Evolutionary conservation across 2,113 vertebrate species (phyloP).

Genomic region (Lepisosteus oculatus): DNA sequence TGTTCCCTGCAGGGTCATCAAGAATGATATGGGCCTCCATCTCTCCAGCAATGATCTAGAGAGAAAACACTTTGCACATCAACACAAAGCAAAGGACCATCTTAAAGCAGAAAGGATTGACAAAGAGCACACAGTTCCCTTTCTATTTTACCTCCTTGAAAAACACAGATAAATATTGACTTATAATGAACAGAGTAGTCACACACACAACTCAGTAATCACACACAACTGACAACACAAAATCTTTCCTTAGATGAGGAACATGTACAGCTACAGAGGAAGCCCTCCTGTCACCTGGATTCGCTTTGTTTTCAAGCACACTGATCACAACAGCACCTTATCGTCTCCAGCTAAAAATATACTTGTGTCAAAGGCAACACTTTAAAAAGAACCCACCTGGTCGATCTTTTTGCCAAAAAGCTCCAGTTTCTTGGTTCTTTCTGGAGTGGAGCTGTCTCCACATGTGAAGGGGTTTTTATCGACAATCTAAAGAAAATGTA

Average conservation of each 20-base stretch:
- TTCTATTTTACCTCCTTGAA: too few relatives aligned
- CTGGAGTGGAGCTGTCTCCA: conserved; percentile 74
- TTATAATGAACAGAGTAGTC: too few relatives aligned
- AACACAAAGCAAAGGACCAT: too few relatives aligned
- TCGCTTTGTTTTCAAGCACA: too few relatives aligned
- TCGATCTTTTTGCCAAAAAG: conserved; percentile 78
- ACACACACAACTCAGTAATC: too few relatives aligned
- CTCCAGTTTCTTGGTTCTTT: conserved; percentile 61
- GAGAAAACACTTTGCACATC: background rate
- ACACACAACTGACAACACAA: background rate
- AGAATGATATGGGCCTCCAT: conserved; percentile 69
- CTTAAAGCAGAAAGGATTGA: too few relatives aligned
- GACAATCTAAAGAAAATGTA: conserved; percentile 52
- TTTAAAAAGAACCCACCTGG: conserved; percentile 49
- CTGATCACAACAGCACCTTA: too few relatives aligned
- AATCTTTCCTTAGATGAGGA: too few relatives aligned
- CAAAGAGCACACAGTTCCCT: too few relatives aligned
- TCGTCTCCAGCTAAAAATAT: background rate
- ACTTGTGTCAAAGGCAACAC: background rate
- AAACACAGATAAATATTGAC: too few relatives aligned
- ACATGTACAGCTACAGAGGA: too few relatives aligned
- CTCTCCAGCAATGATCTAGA: conserved; percentile 68
- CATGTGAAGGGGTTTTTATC: conserved; percentile 85
- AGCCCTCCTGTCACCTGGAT: too few relatives aligned
- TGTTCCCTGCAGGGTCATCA: conserved; percentile 91